A percentile compares a stretch with the other conserved stretches of the same genome.
These are phyloP conservation scores for Halcyon leucocephala DNA, from an alignment of 2,797 vertebrate genomes.

Conservation along the genomic window DNA sequence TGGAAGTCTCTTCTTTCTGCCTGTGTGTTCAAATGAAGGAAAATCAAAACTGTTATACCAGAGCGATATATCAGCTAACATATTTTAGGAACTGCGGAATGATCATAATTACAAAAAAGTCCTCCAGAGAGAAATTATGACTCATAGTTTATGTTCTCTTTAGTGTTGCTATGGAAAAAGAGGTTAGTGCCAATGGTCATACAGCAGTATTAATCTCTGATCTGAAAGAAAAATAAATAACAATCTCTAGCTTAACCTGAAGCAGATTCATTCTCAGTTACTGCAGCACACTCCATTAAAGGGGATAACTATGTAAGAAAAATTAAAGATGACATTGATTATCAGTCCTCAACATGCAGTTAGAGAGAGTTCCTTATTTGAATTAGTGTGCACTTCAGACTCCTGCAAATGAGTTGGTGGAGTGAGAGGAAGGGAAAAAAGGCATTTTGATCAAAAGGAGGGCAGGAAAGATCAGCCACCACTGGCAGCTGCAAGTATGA, in stretches of 20 bases:
- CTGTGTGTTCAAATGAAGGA: conserved; percentile 45
- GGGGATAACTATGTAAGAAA: conserved; percentile 20
- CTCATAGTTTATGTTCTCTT: conserved; percentile 75
- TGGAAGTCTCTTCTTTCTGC: conserved; percentile 27
- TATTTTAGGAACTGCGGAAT: conserved; percentile 74
- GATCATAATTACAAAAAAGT: conserved; percentile 76
- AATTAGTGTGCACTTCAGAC: not conserved
- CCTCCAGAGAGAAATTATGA: conserved; percentile 71
- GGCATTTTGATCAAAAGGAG: not conserved
- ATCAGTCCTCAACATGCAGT: conserved; percentile 15
- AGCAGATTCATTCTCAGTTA: conserved; percentile 57
- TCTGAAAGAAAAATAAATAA: conserved; percentile 73
- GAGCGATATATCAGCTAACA: conserved; percentile 61
- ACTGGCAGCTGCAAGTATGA: not conserved
- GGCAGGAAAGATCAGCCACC: not conserved
- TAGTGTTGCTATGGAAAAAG: conserved; percentile 75
- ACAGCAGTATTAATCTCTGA: conserved; percentile 55
- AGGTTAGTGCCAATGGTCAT: conserved; percentile 56
- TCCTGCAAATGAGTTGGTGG: not conserved
- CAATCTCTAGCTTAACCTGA: conserved; percentile 51
- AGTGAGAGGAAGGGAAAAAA: not conserved
- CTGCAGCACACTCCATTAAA: conserved; percentile 29
- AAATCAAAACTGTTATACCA: conserved; percentile 57
- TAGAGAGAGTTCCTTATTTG: not conserved
- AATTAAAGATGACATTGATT: conserved; percentile 39